Conservation (phyloP, 2,888 invertebrate species). For the Gortyna flavago region DNA sequence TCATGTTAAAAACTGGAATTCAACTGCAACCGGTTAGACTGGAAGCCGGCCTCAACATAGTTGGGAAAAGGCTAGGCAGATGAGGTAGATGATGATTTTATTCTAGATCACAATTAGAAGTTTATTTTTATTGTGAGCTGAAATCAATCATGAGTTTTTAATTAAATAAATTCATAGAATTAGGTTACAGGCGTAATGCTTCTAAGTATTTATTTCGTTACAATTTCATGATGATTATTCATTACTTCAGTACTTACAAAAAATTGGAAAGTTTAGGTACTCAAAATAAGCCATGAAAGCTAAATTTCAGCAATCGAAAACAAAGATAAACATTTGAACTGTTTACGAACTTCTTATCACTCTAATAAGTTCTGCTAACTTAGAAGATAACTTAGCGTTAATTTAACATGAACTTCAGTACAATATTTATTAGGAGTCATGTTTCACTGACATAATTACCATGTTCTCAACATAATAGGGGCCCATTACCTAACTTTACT, state of each 20-base stretch:
- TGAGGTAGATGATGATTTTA: background rate
- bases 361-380: slow-evolving; percentile 14
- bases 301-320: slow-evolving; percentile 25
- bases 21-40: too few relatives aligned
- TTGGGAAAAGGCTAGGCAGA: too few relatives aligned
- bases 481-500: background rate
- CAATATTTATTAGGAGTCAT: slow-evolving; percentile 36
- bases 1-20: too few relatives aligned
- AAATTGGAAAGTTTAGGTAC: background rate
- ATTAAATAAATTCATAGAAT: background rate
- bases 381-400: slow-evolving; percentile 25
- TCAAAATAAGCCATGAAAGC: background rate
- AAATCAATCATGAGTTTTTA: background rate
- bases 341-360: slow-evolving; percentile 22
- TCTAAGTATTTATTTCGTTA: background rate
- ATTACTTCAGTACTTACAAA: too few relatives aligned
- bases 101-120: background rate
- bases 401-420: slow-evolving; percentile 30
- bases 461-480: background rate
- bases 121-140: background rate
- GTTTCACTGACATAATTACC: slow-evolving; percentile 9
- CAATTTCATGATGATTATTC: background rate
- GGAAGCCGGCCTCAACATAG: too few relatives aligned
- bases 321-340: slow-evolving; percentile 33
- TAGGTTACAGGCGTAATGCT: background rate